These are phyloP conservation scores for Bilobella aurantiaca DNA, from an alignment of 1,140 invertebrate species.

Conservation along the genomic window DNA sequence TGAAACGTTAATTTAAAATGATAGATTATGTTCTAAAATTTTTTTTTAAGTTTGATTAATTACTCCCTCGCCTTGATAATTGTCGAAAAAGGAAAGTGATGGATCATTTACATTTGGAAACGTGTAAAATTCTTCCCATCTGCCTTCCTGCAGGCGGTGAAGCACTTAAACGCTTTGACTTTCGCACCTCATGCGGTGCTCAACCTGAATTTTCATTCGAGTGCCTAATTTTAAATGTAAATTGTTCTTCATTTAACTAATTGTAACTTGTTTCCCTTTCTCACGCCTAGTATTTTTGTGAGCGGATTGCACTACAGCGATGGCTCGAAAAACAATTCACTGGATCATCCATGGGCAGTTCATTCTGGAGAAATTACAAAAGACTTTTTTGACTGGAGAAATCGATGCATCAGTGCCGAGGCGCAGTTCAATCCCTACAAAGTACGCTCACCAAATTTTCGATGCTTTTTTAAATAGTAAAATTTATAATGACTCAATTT, in stretches of 20 bases:
- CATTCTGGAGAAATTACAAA: slow-evolving; percentile 53
- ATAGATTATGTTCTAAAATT: too few relatives aligned
- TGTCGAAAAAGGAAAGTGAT: not conserved
- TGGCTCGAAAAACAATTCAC: slow-evolving; percentile 67
- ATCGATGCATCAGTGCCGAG: slow-evolving; percentile 70
- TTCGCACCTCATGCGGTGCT: too few relatives aligned
- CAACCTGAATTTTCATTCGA: too few relatives aligned
- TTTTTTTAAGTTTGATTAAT: too few relatives aligned
- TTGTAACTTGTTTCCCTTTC: not conserved
- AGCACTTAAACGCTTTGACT: too few relatives aligned
- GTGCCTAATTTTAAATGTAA: too few relatives aligned
- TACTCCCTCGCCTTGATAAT: not conserved
- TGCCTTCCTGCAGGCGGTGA: too few relatives aligned
- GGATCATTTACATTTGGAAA: not conserved
- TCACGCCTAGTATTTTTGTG: slow-evolving; percentile 47
- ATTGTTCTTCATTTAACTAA: too few relatives aligned
- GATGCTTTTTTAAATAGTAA: not conserved
- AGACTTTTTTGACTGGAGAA: slow-evolving; percentile 85
- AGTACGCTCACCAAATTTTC: slow-evolving; percentile 44
- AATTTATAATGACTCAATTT: too few relatives aligned
- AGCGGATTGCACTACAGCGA: slow-evolving; percentile 69
- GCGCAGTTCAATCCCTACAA: slow-evolving; percentile 67
- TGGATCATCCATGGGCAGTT: slow-evolving; percentile 58
- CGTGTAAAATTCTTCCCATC: not conserved
- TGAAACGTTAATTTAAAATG: too few relatives aligned